Evolutionary conservation across 2,113 vertebrate genomes (phyloP), one percentile per base, ranked within the genome.

Genomic region (Mastomys coucha): DNA sequence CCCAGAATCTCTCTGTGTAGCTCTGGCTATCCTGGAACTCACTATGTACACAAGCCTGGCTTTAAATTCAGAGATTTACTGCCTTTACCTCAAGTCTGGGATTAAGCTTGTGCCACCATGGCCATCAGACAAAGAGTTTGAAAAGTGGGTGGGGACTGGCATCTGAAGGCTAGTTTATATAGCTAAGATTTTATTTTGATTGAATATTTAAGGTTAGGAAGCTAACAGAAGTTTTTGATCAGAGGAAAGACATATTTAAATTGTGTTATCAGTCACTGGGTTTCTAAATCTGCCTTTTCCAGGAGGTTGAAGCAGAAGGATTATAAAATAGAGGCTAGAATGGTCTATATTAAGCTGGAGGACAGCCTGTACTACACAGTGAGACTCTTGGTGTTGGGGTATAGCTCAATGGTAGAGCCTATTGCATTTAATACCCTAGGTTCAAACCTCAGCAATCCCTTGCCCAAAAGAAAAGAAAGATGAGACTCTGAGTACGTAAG

Each of bases 221-320:
- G 39, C 9, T 86, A 87, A 86, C 58, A 78, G 73, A 90, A 87
- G 20, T n/a, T 93, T 95, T 65, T 91, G 11, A 51, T 84, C n/a
- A 92, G 78, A 60, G 2, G 11, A 95, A 14, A 19, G 6, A 63
- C 63, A 94, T 56, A 24, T 80, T n/a, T 84, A 93, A 93, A 94
- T 88, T 80, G 78, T 93, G 60, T 75, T 94, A 88, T 60, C 84
- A 58, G 91, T 82, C 70, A 75, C 7, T 53, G 3, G 70, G 42
- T 31, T 94, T 96, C 65, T 63, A 60, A 85, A 78, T 78, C 26
- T 88, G 28, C 39, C 24, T 91, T 93, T 60, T 76, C 20, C 17
- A 19, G 39, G 19, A 77, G 19, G 42, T 4, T 45, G 88, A 63
- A 20, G 88, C 39, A 89, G 56, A n/a, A 89, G 31, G 73, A 53